Conservation (phyloP, 2,888 invertebrate genomes). For the Nemurella pictetii region DNA sequence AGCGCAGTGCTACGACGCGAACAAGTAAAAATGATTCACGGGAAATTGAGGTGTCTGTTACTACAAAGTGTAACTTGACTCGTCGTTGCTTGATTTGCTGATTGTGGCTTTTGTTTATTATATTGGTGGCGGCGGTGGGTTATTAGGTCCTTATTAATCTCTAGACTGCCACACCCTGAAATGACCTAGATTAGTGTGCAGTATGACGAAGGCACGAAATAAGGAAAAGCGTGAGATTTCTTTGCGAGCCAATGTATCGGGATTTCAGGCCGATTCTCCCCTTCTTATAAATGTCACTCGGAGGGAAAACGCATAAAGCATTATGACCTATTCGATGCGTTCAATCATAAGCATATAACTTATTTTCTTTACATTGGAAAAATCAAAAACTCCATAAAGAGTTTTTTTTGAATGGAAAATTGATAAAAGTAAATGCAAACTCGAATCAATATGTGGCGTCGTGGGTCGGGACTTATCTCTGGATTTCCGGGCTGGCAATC, state of each 20-base stretch:
- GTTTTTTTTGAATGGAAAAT: slow-evolving; percentile 4
- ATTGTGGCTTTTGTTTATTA: background rate
- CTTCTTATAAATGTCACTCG: background rate
- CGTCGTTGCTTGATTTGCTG: background rate
- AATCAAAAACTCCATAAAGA: slow-evolving; percentile 23
- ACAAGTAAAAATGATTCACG: slow-evolving; percentile 26
- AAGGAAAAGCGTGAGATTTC: background rate
- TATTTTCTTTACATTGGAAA: slow-evolving; percentile 28
- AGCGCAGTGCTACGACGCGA: background rate
- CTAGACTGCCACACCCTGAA: background rate
- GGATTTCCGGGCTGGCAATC: slow-evolving; percentile 39
- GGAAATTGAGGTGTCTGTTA: slow-evolving; percentile 17
- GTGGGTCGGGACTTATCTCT: slow-evolving; percentile 37
- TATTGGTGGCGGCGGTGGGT: background rate
- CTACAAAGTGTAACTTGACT: background rate
- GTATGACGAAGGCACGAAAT: background rate
- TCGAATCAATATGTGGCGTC: slow-evolving; percentile 39
- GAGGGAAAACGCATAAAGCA: background rate
- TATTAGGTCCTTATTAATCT: background rate
- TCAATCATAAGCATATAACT: slow-evolving; percentile 10
- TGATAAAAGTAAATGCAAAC: slow-evolving; percentile 35
- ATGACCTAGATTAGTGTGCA: background rate
- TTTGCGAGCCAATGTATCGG: background rate
- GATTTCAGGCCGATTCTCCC: background rate
- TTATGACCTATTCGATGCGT: slow-evolving; percentile 5